Evolutionary conservation across 2,888 invertebrate species (phyloP).

Genomic region (Gibbula magus): DNA sequence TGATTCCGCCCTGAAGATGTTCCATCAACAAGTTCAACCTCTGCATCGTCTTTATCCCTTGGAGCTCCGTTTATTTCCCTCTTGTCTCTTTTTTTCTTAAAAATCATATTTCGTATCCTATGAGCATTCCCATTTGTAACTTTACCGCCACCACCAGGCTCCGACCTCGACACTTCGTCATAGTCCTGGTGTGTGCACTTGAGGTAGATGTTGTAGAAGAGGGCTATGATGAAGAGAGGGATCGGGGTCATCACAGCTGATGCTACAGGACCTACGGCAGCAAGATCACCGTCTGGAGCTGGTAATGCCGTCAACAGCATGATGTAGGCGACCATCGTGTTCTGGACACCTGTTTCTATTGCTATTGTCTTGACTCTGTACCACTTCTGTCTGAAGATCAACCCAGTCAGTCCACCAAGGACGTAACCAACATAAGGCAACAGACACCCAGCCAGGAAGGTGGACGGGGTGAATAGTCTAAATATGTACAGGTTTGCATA

Average conservation of each 20-base stretch:
- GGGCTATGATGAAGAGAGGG: conserved; percentile 80
- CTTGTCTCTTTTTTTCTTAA: background rate
- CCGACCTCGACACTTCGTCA: background rate
- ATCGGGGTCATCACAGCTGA: conserved; percentile 94
- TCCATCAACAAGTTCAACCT: background rate
- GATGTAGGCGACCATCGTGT: conserved; percentile 94
- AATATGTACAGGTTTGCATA: conserved; percentile 92
- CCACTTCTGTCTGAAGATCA: conserved; percentile 60
- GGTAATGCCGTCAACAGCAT: conserved; percentile 86
- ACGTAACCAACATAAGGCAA: conserved; percentile 70
- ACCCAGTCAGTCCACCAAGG: conserved; percentile 60
- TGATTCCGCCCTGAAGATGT: too few relatives aligned
- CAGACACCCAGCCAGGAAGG: conserved; percentile 63
- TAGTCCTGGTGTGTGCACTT: background rate
- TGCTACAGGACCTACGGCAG: conserved; percentile 78
- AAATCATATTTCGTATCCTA: too few relatives aligned
- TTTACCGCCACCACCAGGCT: background rate
- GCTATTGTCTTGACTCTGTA: conserved; percentile 82
- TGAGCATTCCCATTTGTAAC: background rate
- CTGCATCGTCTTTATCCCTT: background rate
- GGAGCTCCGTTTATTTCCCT: background rate
- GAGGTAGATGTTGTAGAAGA: conserved; percentile 52
- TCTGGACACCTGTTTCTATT: conserved; percentile 90
- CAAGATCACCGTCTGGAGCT: conserved; percentile 91
- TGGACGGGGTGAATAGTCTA: conserved; percentile 83